Evolutionary conservation across 2,888 invertebrate species (phyloP).

Genomic region (Thereva unica): DNA sequence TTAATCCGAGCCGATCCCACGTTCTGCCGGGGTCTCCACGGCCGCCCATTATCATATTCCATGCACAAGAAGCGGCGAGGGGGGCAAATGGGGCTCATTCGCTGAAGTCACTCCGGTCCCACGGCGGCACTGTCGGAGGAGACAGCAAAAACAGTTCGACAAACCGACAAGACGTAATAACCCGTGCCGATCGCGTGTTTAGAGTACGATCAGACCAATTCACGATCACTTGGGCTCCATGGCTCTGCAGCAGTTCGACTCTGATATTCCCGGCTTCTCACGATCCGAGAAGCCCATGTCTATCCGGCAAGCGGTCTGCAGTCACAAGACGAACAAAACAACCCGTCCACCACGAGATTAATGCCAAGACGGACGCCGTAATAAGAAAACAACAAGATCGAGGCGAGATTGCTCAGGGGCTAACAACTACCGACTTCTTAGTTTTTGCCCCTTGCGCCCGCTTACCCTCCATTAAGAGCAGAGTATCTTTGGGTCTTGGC

Average conservation of each 20-base stretch:
- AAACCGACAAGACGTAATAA: conserved; percentile 42
- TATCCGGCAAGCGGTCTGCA: conserved; percentile 15
- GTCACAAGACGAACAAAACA: conserved; percentile 7
- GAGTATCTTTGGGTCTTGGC: conserved; percentile 7
- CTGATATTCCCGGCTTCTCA: conserved; percentile 9
- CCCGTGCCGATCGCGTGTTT: conserved; percentile 59
- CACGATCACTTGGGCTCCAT: conserved; percentile 26
- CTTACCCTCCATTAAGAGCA: neutral
- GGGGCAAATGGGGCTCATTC: conserved; percentile 2
- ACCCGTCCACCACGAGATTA: conserved; percentile 18
- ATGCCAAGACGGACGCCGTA: conserved; percentile 21
- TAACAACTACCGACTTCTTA: conserved; percentile 27
- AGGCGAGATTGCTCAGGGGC: conserved; percentile 54
- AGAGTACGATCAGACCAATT: conserved; percentile 49
- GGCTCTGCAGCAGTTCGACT: conserved; percentile 6
- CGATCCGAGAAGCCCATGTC: neutral
- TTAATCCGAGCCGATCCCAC: conserved; percentile 44
- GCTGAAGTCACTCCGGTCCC: conserved; percentile 10
- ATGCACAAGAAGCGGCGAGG: neutral
- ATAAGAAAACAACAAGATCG: conserved; percentile 33
- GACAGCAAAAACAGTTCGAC: conserved; percentile 9
- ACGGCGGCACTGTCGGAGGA: conserved; percentile 10
- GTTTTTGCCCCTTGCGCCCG: conserved; percentile 1
- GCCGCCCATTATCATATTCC: conserved; percentile 16
- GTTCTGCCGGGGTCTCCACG: conserved; percentile 8